Percentiles rank a stretch among this genome's conserved stretches.
phyloP scores from a whole-genome alignment of 2,797 vertebrate genomes.

The Antennarius maculatus region DNA sequence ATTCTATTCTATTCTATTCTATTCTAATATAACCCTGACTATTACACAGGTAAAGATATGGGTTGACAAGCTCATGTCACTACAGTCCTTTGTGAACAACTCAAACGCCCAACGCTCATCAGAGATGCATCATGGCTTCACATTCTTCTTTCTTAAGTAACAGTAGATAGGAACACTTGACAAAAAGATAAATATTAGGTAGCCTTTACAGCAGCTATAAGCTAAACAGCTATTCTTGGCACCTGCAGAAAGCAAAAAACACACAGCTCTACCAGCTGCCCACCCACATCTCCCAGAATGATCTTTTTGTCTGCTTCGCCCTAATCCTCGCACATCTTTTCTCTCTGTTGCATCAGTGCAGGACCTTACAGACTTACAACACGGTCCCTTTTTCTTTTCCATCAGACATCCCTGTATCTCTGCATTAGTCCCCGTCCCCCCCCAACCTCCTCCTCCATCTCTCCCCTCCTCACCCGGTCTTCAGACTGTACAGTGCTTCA shows the following conservation, averaged over 20 bases:
- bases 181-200: conserved; percentile 42
- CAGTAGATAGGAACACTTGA: conserved; percentile 29
- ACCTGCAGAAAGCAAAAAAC: conserved; percentile 48
- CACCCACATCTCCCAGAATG: conserved; percentile 62
- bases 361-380: conserved; percentile 60
- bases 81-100: conserved; percentile 33
- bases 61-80: conserved; percentile 38
- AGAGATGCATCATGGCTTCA: conserved; percentile 25
- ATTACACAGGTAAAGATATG: conserved; percentile 34
- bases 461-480: conserved; percentile 91
- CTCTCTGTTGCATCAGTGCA: conserved; percentile 68
- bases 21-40: conserved; percentile 6
- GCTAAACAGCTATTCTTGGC: conserved; percentile 64
- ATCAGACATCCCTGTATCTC: conserved; percentile 31
- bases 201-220: conserved; percentile 51
- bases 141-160: conserved; percentile 36
- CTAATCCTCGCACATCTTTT: conserved; percentile 61
- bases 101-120: conserved; percentile 26
- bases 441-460: not conserved
- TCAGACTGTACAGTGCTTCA: conserved; percentile 94
- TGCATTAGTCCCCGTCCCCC: conserved; percentile 27
- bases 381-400: conserved; percentile 40
- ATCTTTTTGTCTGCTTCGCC: conserved; percentile 39
- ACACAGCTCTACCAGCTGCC: conserved; percentile 52
- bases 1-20: not conserved